Evolutionary conservation across 2,888 invertebrate genomes (phyloP), one percentile per base, ranked within the genome.

Genomic region (Rhamphomyia laevipes): DNA sequence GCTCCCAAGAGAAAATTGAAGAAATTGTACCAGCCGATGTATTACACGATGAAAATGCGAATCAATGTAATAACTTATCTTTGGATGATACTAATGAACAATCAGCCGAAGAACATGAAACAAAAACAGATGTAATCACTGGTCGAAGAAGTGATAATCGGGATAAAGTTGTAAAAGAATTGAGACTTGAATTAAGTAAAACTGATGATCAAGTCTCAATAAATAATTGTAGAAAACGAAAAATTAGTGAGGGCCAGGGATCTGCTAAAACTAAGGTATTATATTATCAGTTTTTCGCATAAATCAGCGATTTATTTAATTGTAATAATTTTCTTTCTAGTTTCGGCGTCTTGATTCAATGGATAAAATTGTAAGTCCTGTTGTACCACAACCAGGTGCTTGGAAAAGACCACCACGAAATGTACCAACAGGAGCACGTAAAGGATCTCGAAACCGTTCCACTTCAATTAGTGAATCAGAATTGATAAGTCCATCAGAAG

Each of bases 321-420:
- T n/a, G n/a, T 62, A 11, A 74, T 74, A 57, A 33, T n/a, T 46
- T n/a, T 4, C 33, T 38, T 47, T 43, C 44, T 77, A 80, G 63
- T 68, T 81, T 55, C 76, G 84, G 45, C 79, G 86, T 46, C 73
- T 82, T 66, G 84, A 85, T 60, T 76, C 78, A 0, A 78, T 87
- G 72, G 91, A 91, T 66, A 90, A 89, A 70, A 92, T 92, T 57
- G 92, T 92, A 13, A 91, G 90, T 63, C 92, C 91, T 1, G 92
- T 91, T 33, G 84, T 91, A 51, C 90, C 89, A 10, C 91, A 91
- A 65, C 90, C 90, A 0, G 89, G 89, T 3, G 82, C 86, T 0
- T 87, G 87, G 86, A 87, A 85, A 68, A 73, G 82, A 23, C 71
- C 73, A 7, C 66, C 65, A 54, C 70, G 68, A 58, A 57, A 60